Conservation (phyloP, 1,140 invertebrate species). For the Trichonephila clavata region DNA sequence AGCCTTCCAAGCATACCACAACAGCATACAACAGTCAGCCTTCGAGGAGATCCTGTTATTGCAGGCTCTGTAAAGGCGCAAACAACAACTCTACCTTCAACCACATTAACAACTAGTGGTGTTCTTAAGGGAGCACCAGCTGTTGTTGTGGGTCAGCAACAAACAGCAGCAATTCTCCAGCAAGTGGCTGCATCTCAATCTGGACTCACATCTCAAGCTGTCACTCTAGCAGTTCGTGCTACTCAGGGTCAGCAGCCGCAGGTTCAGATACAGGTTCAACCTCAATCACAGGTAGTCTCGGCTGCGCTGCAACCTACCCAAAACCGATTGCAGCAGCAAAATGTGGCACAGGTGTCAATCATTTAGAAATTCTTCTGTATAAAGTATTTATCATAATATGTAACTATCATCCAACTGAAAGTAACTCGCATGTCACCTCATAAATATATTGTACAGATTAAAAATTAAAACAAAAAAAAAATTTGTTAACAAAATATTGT, state of each 20-base stretch:
- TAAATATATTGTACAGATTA: not conserved
- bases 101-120: constrained; percentile 55
- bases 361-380: not conserved
- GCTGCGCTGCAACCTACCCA: constrained; percentile 46
- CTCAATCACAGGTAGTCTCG: constrained; percentile 47
- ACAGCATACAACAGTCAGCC: not conserved
- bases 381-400: constrained; percentile 5
- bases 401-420: not conserved
- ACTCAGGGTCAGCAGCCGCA: constrained; percentile 64
- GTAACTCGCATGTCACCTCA: not conserved
- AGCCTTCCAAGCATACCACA: constrained; percentile 26
- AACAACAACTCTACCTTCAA: constrained; percentile 55
- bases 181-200: constrained; percentile 48
- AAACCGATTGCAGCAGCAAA: constrained; percentile 27
- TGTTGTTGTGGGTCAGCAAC: constrained; percentile 70
- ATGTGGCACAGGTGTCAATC: not conserved
- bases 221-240: constrained; percentile 72
- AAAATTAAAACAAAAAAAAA: not conserved
- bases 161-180: constrained; percentile 64
- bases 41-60: constrained; percentile 60
- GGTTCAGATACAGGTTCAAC: constrained; percentile 69
- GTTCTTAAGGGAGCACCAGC: constrained; percentile 64
- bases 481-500: not conserved
- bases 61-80: constrained; percentile 66
- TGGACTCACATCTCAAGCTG: constrained; percentile 56